phyloP scores from a whole-genome alignment of 2,888 invertebrate species.

The Tetanocera ferruginea region DNA sequence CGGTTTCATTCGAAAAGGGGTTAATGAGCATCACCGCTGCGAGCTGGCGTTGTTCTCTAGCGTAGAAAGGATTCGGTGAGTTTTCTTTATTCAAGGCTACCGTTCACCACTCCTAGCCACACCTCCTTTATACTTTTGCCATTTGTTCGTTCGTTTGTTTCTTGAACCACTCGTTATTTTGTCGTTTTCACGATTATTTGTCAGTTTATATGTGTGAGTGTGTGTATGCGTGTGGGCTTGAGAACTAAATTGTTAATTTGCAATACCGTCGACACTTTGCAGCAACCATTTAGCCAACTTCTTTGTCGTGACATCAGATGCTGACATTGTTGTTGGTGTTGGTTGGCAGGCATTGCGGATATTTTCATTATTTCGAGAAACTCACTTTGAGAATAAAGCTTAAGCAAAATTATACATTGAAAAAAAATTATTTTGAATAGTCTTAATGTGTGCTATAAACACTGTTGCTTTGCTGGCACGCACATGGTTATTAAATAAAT shows the following conservation, averaged over 20 bases:
- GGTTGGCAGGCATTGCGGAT: not conserved
- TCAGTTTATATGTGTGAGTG: not conserved
- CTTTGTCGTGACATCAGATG: conserved; percentile 30
- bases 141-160: not conserved
- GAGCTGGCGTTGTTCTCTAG: not conserved
- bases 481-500: not conserved
- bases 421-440: not conserved
- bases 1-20: conserved; percentile 14
- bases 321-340: not conserved
- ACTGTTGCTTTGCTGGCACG: not conserved
- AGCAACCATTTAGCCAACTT: conserved; percentile 16
- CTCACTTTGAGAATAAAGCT: not conserved
- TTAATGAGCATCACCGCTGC: conserved; percentile 28
- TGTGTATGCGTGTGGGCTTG: not conserved
- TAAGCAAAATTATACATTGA: not conserved
- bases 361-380: not conserved
- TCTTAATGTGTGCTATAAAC: not conserved
- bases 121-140: not conserved
- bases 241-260: conserved; percentile 37
- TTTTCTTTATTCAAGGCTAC: not conserved
- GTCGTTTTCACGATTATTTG: not conserved
- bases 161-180: not conserved
- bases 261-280: conserved; percentile 16
- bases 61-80: no score
- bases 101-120: not conserved